phyloP scores from a whole-genome alignment of 1,140 invertebrate genomes.

The Heliconius hewitsoni region DNA sequence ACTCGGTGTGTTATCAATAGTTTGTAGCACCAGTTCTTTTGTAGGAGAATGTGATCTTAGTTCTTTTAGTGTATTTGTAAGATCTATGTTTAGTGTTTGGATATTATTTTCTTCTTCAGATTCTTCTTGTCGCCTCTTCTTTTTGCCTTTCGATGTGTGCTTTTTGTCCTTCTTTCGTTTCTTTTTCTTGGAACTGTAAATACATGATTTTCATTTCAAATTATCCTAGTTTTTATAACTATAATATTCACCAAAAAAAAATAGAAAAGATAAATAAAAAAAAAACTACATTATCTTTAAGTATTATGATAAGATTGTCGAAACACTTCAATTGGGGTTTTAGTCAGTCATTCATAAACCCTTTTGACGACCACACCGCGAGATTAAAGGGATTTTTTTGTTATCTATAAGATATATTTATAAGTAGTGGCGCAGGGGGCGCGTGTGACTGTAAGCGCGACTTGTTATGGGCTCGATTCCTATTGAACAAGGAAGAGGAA shows the following conservation, averaged over 20 bases:
- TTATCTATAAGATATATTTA: not conserved
- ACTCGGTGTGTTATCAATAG: slow-evolving; percentile 40
- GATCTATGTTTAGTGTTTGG: slow-evolving; percentile 56
- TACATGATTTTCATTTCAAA: not conserved
- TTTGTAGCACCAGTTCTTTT: slow-evolving; percentile 55
- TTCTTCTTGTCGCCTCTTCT: slow-evolving; percentile 46
- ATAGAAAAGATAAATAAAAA: not conserved
- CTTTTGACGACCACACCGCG: not conserved
- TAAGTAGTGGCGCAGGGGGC: not conserved
- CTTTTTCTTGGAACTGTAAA: slow-evolving; percentile 58
- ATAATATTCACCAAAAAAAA: not conserved
- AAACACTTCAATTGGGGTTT: not conserved
- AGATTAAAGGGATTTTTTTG: not conserved
- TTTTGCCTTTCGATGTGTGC: slow-evolving; percentile 55
- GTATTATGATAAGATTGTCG: not conserved
- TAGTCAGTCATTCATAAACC: not conserved
- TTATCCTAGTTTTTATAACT: no score
- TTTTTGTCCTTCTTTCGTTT: slow-evolving; percentile 67
- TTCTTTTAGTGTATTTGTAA: slow-evolving; percentile 65
- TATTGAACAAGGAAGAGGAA: no score
- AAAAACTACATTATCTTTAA: not conserved
- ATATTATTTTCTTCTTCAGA: slow-evolving; percentile 35
- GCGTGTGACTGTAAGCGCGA: no score
- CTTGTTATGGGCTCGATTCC: no score
- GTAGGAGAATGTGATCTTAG: slow-evolving; percentile 61